Base-by-base conservation (phyloP, 2,888 invertebrate species). In the Diadegma fenestrale region DNA sequence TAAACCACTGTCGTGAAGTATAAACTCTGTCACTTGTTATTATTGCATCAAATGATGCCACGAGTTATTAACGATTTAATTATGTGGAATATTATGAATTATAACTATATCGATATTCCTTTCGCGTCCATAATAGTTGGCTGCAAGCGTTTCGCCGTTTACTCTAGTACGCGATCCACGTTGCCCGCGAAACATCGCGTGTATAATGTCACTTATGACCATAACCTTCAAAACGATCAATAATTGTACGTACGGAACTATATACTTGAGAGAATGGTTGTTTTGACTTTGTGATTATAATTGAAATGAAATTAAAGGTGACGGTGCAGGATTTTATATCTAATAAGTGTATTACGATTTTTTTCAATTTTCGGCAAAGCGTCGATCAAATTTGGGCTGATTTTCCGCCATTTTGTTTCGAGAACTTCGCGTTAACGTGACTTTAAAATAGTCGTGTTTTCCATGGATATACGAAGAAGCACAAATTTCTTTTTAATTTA, bases 161-260 rank as follows among this genome's bases (percentile, higher is more conserved):
- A 58, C 58, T 14, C 58, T 26, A n/a, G n/a, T n/a, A 26, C 58
- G 26, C 58, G 58, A 58, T 58, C 26, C 58, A 26, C 14, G 26
- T 26, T 26, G 26, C 26, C 58, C 26, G 26, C 58, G 4, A 14
- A 58, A 26, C 58, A 22, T 58, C 58, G 58, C 58, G 58, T 58
- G 58, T 26, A 1, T 14, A 58, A 26, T 58, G 26, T 58, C 58
- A 58, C 26, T 58, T 58, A 12, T 58, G 58, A 26, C 26, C 58
- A 58, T 58, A 58, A 58, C 58, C 58, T 58, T 58, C 58, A 14
- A 26, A 58, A 22, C 58, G 26, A 58, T 58, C 58, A 58, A 58
- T 58, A 19, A 58, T 54, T 54, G 12, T 22, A 22, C 8, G 22
- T 22, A 54, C 3, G 22, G 22, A 51, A 58, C 54, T 2, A 26